These are phyloP conservation scores for Sphecodes monilicornis DNA, from an alignment of 2,888 invertebrate species.

Conservation along the genomic window DNA sequence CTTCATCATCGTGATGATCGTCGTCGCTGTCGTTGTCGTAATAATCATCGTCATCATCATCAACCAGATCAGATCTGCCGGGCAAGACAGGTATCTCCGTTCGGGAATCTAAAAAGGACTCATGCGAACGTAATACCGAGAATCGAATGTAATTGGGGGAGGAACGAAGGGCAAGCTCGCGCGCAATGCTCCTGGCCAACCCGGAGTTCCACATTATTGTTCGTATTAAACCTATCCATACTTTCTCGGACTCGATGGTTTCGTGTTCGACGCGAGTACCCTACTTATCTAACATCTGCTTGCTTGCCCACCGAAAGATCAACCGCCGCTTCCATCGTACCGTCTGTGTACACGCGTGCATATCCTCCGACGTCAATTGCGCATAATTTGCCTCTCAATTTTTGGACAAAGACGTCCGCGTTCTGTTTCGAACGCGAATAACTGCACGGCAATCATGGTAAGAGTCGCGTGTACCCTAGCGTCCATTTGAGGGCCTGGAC, in stretches of 20 bases:
- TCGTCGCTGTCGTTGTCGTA: slow-evolving; percentile 61
- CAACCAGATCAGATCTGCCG: slow-evolving; percentile 66
- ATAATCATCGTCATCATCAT: slow-evolving; percentile 57
- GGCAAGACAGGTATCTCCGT: slow-evolving; percentile 63
- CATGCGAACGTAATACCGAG: slow-evolving; percentile 61
- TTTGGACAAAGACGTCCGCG: slow-evolving; percentile 20
- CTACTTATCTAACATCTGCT: slow-evolving; percentile 66
- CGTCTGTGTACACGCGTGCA: not conserved
- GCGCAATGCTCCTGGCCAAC: slow-evolving; percentile 46
- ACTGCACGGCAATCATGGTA: slow-evolving; percentile 26
- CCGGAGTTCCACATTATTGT: slow-evolving; percentile 54
- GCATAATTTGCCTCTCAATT: slow-evolving; percentile 55
- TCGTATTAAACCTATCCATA: slow-evolving; percentile 57
- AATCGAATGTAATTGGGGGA: slow-evolving; percentile 68
- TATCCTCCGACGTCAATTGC: slow-evolving; percentile 41
- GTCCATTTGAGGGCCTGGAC: not conserved
- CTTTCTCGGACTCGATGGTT: slow-evolving; percentile 46
- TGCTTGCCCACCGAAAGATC: slow-evolving; percentile 36
- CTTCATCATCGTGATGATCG: slow-evolving; percentile 58
- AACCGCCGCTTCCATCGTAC: not conserved
- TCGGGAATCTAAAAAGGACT: slow-evolving; percentile 65
- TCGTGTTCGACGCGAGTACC: slow-evolving; percentile 49
- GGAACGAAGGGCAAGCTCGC: slow-evolving; percentile 43
- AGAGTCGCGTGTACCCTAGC: slow-evolving; percentile 2
- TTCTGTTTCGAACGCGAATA: slow-evolving; percentile 22